Evolutionary conservation across 2,888 invertebrate species (phyloP), one percentile per base, ranked within the genome.

Genomic region (Trichacis sp.): DNA sequence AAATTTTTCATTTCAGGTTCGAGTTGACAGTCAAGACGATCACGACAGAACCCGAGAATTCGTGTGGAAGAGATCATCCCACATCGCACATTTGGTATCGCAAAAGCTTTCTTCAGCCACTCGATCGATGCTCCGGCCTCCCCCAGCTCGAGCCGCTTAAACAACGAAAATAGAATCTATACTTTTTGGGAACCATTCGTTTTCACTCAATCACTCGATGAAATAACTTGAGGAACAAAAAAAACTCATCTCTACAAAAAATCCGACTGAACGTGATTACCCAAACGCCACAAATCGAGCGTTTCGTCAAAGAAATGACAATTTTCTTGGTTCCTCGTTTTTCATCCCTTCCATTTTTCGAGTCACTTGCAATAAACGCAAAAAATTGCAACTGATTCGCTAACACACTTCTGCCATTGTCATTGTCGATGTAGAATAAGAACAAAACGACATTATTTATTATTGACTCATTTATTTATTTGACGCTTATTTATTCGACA

Each of bases 21-120:
- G 94, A 74, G 93, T 95, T 15, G 94, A 94, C 79, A 93, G 93
- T 82, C 86, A 88, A 60, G 91, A 91, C 76, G 92, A 93, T 78
- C 93, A 94, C 79, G 94, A 94, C 84, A 89, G 92, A 77, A 94
- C 94, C 8, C 88, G 93, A 56, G 93, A 94, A 81, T 90, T 93
- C 73, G 90, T 94, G 45, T 94, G 94, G 94, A 90, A 89, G 73
- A 88, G 93, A 69, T 94, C 93, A 73, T 90, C 93, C 0, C 90
- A 93, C 81, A 94, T 95, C 72, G 94, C 94, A 12, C 91, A 92
- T 73, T 88, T 95, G 38, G 94, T 95, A 2, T 93, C 94, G 0
- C 90, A 92, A 80, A 93, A 94, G 85, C 86, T 95, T 36, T 89
- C 89, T 2, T 85, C 87, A 3, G 89, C 88, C 2, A 86, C 89